Evolutionary conservation across 2,113 vertebrate species (phyloP), one percentile per base, ranked within the genome.

Genomic region (Daubentonia madagascariensis): DNA sequence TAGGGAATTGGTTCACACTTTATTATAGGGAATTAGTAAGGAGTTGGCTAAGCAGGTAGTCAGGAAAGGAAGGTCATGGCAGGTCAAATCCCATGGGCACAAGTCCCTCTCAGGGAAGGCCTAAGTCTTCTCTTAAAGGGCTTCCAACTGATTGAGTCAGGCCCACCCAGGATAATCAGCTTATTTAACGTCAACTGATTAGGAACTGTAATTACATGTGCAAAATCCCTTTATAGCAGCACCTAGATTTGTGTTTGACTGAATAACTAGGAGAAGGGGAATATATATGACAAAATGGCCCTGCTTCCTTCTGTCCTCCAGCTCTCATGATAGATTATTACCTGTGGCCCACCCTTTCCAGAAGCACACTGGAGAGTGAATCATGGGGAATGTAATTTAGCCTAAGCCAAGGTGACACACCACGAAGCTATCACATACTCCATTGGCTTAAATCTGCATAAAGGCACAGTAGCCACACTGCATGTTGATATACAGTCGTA

Each of bases 101-200:
- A 6, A 48, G 61, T 22, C 4, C 43, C 57, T 89, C 50, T 48
- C 32, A 20, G 25, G 17, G 72, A 45, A 72, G 10, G 37, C 50
- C 61, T 59, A 48, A 48, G 25, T 72, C 25, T 1, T 57, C 68
- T 57, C 37, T 72, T 57, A 83, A 81, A 73, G 54, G 35, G 57
- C 48, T 85, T 87, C 57, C n/a, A 72, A 54, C 48, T 67, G 61
- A 54, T 14, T 54, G 50, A 79, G 65, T 20, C 16, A 67, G 43
- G 32, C 16, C 30, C 72, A 63, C 50, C 59, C 57, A 86, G 79
- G 22, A 80, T 89, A 65, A 75, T 35, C 30, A 87, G 14, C 54
- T 30, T 80, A 73, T 59, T 93, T 94, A 73, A 79, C 91, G 32
- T 75, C 78, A 80, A 18, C n/a, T 65, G 84, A n/a, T 67, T 40